These are phyloP conservation scores for Huso huso DNA, from an alignment of 2,797 vertebrate genomes.

Conservation along the genomic window DNA sequence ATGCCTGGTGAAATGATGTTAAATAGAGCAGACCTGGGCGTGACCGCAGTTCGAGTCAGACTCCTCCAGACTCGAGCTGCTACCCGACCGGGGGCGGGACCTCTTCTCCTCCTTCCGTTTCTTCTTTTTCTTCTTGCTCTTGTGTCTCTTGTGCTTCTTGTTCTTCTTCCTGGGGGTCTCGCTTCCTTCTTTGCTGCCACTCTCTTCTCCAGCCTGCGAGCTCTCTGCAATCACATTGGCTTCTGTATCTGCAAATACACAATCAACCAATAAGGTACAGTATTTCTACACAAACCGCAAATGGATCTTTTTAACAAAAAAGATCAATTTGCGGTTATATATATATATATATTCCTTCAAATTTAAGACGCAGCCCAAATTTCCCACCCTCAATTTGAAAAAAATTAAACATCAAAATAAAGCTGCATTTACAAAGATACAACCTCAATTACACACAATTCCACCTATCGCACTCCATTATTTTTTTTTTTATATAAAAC, in stretches of 20 bases:
- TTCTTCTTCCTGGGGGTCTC: conserved; percentile 42
- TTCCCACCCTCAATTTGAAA: too few relatives aligned
- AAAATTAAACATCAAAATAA: too few relatives aligned
- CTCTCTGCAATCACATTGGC: conserved; percentile 45
- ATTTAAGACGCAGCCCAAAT: too few relatives aligned
- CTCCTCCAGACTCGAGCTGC: conserved; percentile 52
- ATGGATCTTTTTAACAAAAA: background rate
- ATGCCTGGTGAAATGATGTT: background rate
- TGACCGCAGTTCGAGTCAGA: conserved; percentile 38
- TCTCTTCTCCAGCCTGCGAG: conserved; percentile 22
- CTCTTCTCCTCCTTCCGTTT: conserved; percentile 50
- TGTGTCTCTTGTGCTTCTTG: conserved; percentile 65
- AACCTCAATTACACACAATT: too few relatives aligned
- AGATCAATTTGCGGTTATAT: too few relatives aligned
- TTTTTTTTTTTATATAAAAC: too few relatives aligned
- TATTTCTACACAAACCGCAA: background rate
- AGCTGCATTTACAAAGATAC: too few relatives aligned
- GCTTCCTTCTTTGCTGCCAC: conserved; percentile 32
- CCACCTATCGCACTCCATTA: too few relatives aligned
- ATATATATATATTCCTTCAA: background rate
- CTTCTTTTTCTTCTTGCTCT: conserved; percentile 60
- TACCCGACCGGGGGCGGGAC: conserved; percentile 23
- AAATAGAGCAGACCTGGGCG: conserved; percentile 49
- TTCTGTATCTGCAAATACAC: conserved; percentile 34
- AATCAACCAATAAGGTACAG: background rate